Evolutionary conservation across 2,888 invertebrate species (phyloP).

Genomic region (Hirudinaria manillensis): DNA sequence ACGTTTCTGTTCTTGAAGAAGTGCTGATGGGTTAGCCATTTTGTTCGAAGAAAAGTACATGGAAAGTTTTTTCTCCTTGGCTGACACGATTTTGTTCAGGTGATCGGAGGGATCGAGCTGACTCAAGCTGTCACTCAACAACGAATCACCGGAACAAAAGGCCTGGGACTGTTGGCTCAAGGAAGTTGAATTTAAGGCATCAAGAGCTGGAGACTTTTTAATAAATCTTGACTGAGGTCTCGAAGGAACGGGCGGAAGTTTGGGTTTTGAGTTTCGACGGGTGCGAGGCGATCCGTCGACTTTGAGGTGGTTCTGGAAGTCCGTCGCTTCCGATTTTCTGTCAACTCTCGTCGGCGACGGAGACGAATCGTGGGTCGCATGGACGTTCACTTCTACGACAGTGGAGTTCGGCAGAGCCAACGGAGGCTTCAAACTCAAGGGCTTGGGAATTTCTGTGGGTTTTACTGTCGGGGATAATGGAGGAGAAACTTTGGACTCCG

Average conservation of each 20-base stretch:
- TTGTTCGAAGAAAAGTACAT: constrained; percentile 19
- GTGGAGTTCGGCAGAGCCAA: neutral
- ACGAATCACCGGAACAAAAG: neutral
- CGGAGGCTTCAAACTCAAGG: neutral
- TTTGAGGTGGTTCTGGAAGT: neutral
- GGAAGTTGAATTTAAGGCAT: neutral
- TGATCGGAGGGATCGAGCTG: neutral
- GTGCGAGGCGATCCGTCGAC: neutral
- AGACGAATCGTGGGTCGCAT: neutral
- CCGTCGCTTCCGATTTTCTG: neutral
- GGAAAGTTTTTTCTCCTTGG: constrained; percentile 11
- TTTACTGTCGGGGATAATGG: neutral
- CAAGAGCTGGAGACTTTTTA: neutral
- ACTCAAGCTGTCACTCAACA: neutral
- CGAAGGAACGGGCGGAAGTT: neutral
- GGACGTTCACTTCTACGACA: no score
- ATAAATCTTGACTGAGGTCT: constrained; percentile 6
- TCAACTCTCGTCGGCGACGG: neutral
- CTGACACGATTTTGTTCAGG: neutral
- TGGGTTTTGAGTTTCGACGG: neutral
- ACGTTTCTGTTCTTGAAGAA: neutral
- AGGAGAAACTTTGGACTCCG: neutral
- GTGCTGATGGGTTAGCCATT: neutral
- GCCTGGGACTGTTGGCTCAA: neutral
- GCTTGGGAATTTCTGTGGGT: neutral